These are phyloP conservation scores for Mus minutoides DNA, from an alignment of 2,797 vertebrate species.

Conservation along the genomic window DNA sequence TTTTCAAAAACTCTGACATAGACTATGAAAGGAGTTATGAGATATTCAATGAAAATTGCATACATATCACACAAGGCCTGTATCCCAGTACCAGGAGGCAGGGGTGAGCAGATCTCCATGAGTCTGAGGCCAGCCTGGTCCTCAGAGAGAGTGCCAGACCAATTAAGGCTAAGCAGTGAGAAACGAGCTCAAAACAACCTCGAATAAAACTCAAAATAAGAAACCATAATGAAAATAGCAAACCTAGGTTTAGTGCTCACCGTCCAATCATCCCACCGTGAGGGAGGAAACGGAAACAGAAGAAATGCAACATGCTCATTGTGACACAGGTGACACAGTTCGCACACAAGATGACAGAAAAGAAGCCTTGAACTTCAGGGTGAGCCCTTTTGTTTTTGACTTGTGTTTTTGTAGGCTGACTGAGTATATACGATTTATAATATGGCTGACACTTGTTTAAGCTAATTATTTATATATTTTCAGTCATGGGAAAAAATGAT, in stretches of 20 bases:
- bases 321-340: background rate
- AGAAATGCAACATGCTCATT: background rate
- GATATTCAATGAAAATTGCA: background rate
- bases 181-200: background rate
- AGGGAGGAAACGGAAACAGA: background rate
- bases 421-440: background rate
- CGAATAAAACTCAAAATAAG: background rate
- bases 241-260: background rate
- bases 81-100: background rate
- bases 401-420: background rate
- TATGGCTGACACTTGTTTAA: background rate
- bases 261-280: background rate
- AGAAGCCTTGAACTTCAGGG: background rate
- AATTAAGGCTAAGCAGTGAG: background rate
- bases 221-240: background rate
- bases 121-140: background rate
- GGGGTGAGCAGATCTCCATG: background rate
- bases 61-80: background rate
- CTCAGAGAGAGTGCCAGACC: background rate
- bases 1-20: conserved; percentile 12
- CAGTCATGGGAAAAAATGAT: background rate
- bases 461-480: background rate
- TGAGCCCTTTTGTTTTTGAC: background rate
- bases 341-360: background rate
- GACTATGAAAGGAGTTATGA: background rate